Evolutionary conservation across 2,797 vertebrate species (phyloP).

Genomic region (Sphenodon punctatus): DNA sequence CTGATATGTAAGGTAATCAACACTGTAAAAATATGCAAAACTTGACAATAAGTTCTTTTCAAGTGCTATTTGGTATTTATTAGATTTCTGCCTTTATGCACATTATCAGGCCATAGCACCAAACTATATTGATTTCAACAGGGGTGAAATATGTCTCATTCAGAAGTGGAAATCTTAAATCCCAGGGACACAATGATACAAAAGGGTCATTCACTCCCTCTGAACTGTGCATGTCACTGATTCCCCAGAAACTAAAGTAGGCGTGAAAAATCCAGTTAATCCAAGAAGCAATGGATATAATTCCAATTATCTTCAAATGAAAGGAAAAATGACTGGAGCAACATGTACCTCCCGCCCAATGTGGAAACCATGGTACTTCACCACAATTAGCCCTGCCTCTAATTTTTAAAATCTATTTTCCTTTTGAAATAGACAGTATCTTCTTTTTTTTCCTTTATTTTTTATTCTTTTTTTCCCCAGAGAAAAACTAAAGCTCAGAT

Average conservation of each 20-base stretch:
- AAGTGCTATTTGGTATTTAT: slow-evolving; percentile 28
- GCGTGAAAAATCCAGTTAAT: slow-evolving; percentile 34
- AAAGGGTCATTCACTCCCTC: slow-evolving; percentile 6
- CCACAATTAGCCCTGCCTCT: slow-evolving; percentile 44
- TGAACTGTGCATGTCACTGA: slow-evolving; percentile 36
- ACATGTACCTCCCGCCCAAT: background rate
- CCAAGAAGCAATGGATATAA: slow-evolving; percentile 37
- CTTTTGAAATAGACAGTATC: slow-evolving; percentile 2
- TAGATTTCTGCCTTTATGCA: slow-evolving; percentile 56
- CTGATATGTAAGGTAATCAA: slow-evolving; percentile 35
- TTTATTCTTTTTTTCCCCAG: background rate
- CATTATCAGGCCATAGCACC: slow-evolving; percentile 41
- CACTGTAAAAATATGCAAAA: slow-evolving; percentile 61
- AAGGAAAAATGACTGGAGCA: background rate
- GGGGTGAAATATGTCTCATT: slow-evolving; percentile 53
- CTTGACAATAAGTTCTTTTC: slow-evolving; percentile 32
- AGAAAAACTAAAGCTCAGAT: slow-evolving; percentile 42
- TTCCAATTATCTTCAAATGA: slow-evolving; percentile 9
- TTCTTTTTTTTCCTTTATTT: background rate
- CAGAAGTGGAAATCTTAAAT: slow-evolving; percentile 59
- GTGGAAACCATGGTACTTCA: slow-evolving; percentile 12
- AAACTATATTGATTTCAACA: slow-evolving; percentile 54
- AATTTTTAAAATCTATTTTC: slow-evolving; percentile 7
- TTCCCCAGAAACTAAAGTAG: slow-evolving; percentile 30
- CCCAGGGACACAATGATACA: slow-evolving; percentile 28